Percentiles rank a stretch among this genome's conserved stretches.
Evolutionary conservation across 1,140 invertebrate genomes (phyloP).

Genomic region (Drosophila mauritiana): DNA sequence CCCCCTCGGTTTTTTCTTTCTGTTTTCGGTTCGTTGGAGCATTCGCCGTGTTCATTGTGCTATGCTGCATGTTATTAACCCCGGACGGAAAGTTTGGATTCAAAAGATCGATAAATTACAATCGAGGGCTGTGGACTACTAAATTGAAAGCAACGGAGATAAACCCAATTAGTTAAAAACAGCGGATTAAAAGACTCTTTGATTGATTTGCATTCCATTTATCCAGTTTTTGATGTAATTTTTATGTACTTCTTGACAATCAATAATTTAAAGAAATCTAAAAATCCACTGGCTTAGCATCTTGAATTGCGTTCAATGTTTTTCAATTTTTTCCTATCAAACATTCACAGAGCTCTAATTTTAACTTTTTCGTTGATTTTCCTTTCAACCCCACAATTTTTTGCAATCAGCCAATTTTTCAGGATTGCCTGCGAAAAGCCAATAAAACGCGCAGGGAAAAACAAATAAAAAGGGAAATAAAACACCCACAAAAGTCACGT

Average conservation of each 20-base stretch:
- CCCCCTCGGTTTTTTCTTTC: slow-evolving; percentile 19
- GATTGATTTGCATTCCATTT: too few species aligned
- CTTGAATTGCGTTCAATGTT: slow-evolving; percentile 4
- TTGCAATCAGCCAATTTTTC: slow-evolving; percentile 21
- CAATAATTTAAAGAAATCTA: slow-evolving; percentile 1
- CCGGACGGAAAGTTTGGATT: slow-evolving; percentile 30
- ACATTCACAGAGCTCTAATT: slow-evolving; percentile 11
- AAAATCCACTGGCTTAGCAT: slow-evolving; percentile 18
- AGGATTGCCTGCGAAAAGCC: slow-evolving; percentile 26
- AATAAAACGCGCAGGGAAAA: slow-evolving; percentile 41
- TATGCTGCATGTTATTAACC: slow-evolving; percentile 53
- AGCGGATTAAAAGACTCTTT: background rate
- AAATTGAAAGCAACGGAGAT: slow-evolving; percentile 6
- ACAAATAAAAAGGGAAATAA: slow-evolving; percentile 26
- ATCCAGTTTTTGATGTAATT: background rate
- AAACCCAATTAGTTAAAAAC: slow-evolving; percentile 15
- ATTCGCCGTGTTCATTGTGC: slow-evolving; percentile 47
- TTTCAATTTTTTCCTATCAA: slow-evolving; percentile 1
- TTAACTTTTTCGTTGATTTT: slow-evolving; percentile 14
- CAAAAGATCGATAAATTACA: slow-evolving; percentile 42
- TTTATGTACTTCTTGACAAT: background rate
- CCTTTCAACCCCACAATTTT: slow-evolving; percentile 4
- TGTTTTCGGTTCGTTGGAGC: slow-evolving; percentile 51
- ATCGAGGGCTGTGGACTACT: slow-evolving; percentile 20
- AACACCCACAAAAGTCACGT: slow-evolving; percentile 55